Percentiles rank a stretch among this genome's conserved stretches.
Conservation (phyloP, 2,888 invertebrate genomes). For the Volucella inflata region DNA sequence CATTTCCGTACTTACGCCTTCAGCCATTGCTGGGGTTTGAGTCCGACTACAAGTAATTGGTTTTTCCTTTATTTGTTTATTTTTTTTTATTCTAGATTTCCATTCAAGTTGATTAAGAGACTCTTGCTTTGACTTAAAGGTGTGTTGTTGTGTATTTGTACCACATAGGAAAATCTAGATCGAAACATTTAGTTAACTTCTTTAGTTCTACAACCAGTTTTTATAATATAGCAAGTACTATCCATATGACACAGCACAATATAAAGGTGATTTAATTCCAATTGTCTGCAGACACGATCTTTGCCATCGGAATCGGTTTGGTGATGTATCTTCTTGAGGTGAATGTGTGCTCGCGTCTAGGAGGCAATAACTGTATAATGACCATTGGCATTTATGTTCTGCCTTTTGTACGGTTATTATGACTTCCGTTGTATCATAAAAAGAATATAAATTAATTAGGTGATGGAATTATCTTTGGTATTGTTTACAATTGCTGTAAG, state of each 20-base stretch:
- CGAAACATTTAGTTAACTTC: constrained; percentile 44
- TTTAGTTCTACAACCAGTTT: constrained; percentile 38
- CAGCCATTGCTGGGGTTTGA: constrained; percentile 24
- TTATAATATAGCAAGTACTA: not conserved
- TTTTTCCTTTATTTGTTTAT: not conserved
- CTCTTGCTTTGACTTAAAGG: not conserved
- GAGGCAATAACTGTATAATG: constrained; percentile 25
- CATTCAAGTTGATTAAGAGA: constrained; percentile 19
- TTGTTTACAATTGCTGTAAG: not conserved
- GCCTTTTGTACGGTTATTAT: constrained; percentile 10
- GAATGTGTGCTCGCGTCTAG: constrained; percentile 17
- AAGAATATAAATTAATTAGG: constrained; percentile 15
- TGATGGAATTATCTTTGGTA: not conserved
- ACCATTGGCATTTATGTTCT: constrained; percentile 29
- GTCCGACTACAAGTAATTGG: not conserved
- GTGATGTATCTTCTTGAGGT: not conserved
- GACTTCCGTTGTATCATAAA: constrained; percentile 21
- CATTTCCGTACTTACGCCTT: constrained; percentile 49
- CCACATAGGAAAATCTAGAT: constrained; percentile 41
- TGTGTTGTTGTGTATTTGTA: not conserved
- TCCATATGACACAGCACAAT: constrained; percentile 43
- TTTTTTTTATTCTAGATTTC: not conserved
- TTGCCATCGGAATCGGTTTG: not conserved
- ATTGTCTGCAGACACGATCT: constrained; percentile 49
- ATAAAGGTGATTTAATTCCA: constrained; percentile 33